These are phyloP conservation scores for Athalia cordata DNA, from an alignment of 2,888 invertebrate species.

Conservation along the genomic window DNA sequence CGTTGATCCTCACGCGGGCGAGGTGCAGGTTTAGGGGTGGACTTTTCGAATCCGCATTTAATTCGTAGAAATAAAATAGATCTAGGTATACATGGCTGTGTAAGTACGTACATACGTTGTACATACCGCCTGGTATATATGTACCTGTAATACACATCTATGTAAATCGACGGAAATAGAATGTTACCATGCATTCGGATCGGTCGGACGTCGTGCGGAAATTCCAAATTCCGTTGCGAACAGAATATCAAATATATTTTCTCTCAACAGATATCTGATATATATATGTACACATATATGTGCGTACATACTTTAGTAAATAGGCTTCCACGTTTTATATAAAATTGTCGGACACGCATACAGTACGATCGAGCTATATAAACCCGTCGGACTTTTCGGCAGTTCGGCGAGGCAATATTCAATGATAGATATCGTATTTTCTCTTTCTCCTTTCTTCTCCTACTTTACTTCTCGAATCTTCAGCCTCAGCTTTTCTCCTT, in stretches of 20 bases:
- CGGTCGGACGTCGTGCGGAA: not conserved
- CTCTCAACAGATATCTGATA: no score
- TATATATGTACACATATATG: no score
- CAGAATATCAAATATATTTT: conserved; percentile 34
- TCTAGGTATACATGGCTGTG: not conserved
- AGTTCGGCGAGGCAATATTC: conserved; percentile 15
- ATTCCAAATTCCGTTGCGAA: conserved; percentile 1
- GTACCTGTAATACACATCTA: not conserved
- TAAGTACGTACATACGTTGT: not conserved
- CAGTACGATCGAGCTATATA: not conserved
- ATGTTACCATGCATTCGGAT: not conserved
- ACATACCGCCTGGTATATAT: not conserved
- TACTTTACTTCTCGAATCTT: no score
- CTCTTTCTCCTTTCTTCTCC: no score
- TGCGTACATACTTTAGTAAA: no score
- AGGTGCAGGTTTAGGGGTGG: no score
- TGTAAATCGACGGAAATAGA: conserved; percentile 23
- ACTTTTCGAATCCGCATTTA: no score
- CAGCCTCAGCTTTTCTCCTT: no score
- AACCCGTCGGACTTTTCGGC: conserved; percentile 1
- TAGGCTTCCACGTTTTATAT: conserved; percentile 16
- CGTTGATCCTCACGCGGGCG: no score
- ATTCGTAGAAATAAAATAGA: no score
- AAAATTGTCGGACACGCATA: conserved; percentile 17
- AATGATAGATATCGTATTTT: conserved; percentile 19